Evolutionary conservation across 2,797 vertebrate genomes (phyloP), one percentile per base, ranked within the genome.

Genomic region (Morus bassanus): DNA sequence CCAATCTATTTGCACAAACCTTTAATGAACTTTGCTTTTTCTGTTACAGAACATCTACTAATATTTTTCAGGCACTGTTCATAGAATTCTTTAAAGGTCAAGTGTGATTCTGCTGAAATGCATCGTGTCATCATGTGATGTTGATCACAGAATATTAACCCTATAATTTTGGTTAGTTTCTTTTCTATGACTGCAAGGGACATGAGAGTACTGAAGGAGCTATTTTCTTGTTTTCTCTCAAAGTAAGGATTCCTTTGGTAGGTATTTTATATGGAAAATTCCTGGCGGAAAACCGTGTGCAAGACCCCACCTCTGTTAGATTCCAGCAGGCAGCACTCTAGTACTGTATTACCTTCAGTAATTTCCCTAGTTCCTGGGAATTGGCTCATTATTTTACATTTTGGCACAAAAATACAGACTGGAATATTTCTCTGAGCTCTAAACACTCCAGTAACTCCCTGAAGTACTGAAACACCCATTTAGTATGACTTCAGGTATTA

Each of bases 361-460:
- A 91, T 93, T 95, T 95, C 73, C 59, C 68, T 74, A 10, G 11
- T 79, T 95, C 57, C 51, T 89, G 56, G 48, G 46, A 94, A 86
- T 30, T 85, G 51, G 28, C 18, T 89, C 69, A 10, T 88, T 91
- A 65, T 90, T 92, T 93, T 70, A 68, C 15, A 33, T 86, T 93
- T 89, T 95, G 82, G 79, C 69, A 60, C 48, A 70, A 39, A 92
- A 61, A 61, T 63, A 59, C 9, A 54, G 39, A 37, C 61, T 81
- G 51, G 43, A 88, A 88, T 23, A 84, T 77, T 91, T 95, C 37
- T 80, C 86, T 85, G 61, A 93, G 73, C 18, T 67, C 84, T 96
- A 92, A 88, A 86, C 63, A 60, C n/a, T 64, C 23, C 6, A 72
- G 35, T 51, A 69, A 76, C 46, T 82, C 79, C 41, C 79, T 77